Conservation (phyloP, 1,140 invertebrate species). For the Pantala flavescens region DNA sequence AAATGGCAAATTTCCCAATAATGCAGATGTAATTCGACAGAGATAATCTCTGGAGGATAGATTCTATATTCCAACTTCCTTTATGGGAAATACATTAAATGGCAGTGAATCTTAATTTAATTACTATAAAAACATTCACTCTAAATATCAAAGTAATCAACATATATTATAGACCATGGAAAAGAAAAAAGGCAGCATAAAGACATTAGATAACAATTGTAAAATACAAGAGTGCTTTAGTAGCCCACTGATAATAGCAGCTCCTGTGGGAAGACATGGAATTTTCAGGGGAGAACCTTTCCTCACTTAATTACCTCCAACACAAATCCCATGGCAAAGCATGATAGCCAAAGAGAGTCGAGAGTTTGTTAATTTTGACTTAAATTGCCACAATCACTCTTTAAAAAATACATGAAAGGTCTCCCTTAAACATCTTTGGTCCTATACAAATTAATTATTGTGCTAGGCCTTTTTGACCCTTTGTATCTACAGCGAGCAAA, state of each 20-base stretch:
- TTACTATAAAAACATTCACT: not conserved
- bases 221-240: not conserved
- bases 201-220: not conserved
- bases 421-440: not conserved
- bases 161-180: not conserved
- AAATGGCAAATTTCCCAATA: not conserved
- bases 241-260: not conserved
- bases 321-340: not conserved
- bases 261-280: conserved; percentile 3
- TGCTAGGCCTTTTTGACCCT: not conserved
- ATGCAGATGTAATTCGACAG: not conserved
- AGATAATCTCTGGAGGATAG: not conserved
- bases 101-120: not conserved
- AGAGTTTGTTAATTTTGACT: not conserved
- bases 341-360: not conserved
- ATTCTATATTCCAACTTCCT: not conserved
- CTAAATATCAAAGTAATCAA: not conserved
- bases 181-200: not conserved
- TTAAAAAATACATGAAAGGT: not conserved
- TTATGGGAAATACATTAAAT: not conserved
- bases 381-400: not conserved
- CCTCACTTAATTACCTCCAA: not conserved
- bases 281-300: not conserved
- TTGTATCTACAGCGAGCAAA: not conserved
- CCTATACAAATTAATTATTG: not conserved